These are phyloP conservation scores for Podilymbus podiceps DNA, from an alignment of 2,113 vertebrate genomes.

Conservation along the genomic window DNA sequence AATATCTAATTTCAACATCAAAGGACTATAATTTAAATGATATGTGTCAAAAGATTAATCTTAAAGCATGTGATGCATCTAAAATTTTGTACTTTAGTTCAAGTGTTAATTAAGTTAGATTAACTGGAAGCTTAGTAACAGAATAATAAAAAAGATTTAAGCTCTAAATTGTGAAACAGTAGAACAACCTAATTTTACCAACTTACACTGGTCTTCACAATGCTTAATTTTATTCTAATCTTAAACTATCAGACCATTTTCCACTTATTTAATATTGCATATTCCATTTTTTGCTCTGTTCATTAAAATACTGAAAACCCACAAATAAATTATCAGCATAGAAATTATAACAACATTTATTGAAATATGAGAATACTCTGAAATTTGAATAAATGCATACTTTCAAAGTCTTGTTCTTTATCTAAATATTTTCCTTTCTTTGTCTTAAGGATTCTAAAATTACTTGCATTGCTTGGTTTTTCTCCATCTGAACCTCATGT, in stretches of 20 bases:
- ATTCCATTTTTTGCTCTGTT: background rate
- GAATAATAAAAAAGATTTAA: conserved; percentile 9
- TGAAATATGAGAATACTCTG: background rate
- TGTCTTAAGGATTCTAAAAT: background rate
- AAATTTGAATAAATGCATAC: background rate
- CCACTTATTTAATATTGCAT: background rate
- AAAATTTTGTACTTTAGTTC: conserved; percentile 11
- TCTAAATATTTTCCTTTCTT: background rate
- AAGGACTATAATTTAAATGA: background rate
- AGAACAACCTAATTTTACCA: background rate
- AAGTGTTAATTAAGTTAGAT: conserved; percentile 41
- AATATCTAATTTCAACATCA: background rate
- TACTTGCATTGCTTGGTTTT: background rate
- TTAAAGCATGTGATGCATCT: background rate
- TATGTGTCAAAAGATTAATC: background rate
- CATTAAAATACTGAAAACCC: background rate
- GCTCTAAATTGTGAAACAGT: background rate
- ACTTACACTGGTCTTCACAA: background rate
- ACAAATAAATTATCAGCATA: background rate
- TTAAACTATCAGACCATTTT: background rate
- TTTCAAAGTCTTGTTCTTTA: background rate
- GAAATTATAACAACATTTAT: background rate
- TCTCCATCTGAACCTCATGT: background rate
- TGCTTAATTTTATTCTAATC: background rate
- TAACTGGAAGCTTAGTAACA: conserved; percentile 7